These are phyloP conservation scores for Yponomeuta cagnagella DNA, from an alignment of 2,888 invertebrate species.

Conservation along the genomic window DNA sequence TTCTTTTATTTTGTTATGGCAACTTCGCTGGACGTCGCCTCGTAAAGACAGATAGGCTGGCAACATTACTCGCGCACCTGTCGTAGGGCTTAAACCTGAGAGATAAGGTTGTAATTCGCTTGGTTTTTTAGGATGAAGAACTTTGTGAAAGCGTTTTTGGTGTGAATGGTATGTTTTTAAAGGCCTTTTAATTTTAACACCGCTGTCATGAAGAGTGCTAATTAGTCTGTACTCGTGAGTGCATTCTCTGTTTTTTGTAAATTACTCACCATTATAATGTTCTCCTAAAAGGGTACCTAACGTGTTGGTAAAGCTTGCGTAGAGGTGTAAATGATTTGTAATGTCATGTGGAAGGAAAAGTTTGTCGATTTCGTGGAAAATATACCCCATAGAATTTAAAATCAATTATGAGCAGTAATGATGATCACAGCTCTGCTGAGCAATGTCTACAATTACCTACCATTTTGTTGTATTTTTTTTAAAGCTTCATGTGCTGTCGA, in stretches of 20 bases:
- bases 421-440: no score
- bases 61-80: neutral
- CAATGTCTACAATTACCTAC: no score
- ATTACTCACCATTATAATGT: neutral
- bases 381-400: no score
- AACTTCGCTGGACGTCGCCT: neutral
- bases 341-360: neutral
- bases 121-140: neutral
- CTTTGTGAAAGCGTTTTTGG: neutral
- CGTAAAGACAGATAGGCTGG: conserved; percentile 1
- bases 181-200: conserved; percentile 9
- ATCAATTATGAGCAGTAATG: no score
- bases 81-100: neutral
- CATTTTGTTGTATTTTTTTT: no score
- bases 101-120: neutral
- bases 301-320: neutral
- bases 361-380: neutral
- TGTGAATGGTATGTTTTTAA: conserved; percentile 11
- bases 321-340: neutral
- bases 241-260: neutral
- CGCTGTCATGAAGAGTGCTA: neutral
- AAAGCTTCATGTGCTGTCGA: no score
- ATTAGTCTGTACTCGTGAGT: neutral
- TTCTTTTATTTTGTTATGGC: conserved; percentile 4
- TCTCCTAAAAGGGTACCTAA: neutral